Conservation (phyloP, 2,113 vertebrate species). For the Galemys pyrenaicus region DNA sequence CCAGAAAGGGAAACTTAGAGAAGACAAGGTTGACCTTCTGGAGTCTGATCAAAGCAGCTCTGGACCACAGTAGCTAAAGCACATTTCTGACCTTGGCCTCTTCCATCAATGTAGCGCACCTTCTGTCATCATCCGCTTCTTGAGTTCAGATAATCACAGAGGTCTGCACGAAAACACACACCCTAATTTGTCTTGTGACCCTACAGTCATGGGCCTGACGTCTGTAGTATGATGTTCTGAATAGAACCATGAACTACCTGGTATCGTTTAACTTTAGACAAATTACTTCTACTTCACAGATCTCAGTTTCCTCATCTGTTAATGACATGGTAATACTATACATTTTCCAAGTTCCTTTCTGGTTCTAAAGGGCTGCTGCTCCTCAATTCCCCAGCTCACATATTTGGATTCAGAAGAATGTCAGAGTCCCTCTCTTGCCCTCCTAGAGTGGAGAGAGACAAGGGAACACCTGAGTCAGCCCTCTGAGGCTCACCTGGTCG, state of each 20-base stretch:
- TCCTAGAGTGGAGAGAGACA: neutral
- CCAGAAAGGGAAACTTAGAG: neutral
- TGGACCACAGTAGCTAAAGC: neutral
- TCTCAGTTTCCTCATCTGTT: neutral
- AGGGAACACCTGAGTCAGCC: accelerated
- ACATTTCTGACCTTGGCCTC: neutral
- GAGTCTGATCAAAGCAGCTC: neutral
- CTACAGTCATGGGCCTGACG: accelerated
- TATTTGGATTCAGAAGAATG: neutral
- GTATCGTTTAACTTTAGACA: neutral
- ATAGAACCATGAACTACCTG: neutral
- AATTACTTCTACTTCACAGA: neutral
- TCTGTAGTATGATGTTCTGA: neutral
- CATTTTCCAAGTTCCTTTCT: neutral
- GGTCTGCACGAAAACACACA: neutral
- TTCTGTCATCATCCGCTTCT: neutral
- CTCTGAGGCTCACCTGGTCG: neutral
- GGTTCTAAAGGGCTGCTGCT: neutral
- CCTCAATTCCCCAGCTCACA: neutral
- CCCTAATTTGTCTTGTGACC: neutral
- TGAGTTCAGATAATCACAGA: neutral
- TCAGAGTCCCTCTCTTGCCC: neutral
- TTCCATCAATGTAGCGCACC: neutral
- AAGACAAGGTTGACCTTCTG: neutral
- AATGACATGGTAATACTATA: neutral